phyloP scores from a whole-genome alignment of 2,888 invertebrate genomes.

The Willowsia nigromaculata region DNA sequence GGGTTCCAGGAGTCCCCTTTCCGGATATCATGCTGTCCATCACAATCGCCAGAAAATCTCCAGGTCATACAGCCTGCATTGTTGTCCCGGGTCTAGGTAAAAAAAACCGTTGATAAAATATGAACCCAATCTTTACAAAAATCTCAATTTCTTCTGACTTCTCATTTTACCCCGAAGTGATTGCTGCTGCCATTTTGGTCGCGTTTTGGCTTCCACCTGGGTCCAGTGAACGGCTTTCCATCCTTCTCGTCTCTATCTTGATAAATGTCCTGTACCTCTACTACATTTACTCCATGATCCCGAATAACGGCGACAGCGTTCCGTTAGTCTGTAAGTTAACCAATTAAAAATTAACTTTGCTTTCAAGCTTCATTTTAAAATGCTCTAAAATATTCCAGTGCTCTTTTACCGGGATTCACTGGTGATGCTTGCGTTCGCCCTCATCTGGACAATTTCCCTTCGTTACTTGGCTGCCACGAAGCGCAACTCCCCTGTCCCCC shows the following conservation, averaged over 20 bases:
- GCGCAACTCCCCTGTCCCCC: slow-evolving; percentile 78
- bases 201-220: slow-evolving; percentile 78
- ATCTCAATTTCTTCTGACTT: too few species aligned
- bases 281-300: slow-evolving; percentile 76
- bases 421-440: slow-evolving; percentile 76
- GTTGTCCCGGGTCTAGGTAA: slow-evolving; percentile 78
- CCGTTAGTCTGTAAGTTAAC: slow-evolving; percentile 76
- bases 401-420: slow-evolving; percentile 78
- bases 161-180: too few species aligned
- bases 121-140: too few species aligned
- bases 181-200: slow-evolving; percentile 76
- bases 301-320: slow-evolving; percentile 77
- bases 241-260: slow-evolving; percentile 74
- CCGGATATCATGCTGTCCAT: slow-evolving; percentile 66
- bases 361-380: too few species aligned
- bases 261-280: slow-evolving; percentile 77
- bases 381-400: too few species aligned
- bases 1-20: slow-evolving; percentile 72
- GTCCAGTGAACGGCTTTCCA: slow-evolving; percentile 75
- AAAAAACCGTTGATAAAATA: too few species aligned
- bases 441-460: slow-evolving; percentile 78
- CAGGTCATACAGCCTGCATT: slow-evolving; percentile 76
- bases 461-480: slow-evolving; percentile 78
- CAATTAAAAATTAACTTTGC: too few species aligned
- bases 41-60: slow-evolving; percentile 57